phyloP scores from a whole-genome alignment of 1,140 invertebrate genomes.

The Drosophila rhopaloa region DNA sequence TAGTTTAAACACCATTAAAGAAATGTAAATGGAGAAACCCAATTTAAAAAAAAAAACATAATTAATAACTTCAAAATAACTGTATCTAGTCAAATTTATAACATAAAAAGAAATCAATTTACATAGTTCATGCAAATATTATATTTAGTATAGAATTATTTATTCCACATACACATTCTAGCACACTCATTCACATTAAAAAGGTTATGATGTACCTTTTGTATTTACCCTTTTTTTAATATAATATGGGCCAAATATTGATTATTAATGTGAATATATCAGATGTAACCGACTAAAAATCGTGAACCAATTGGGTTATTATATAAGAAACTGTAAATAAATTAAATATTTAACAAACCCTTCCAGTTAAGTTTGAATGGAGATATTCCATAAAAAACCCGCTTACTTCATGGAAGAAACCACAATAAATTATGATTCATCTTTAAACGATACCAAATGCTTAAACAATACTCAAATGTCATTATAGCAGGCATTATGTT shows the following conservation, averaged over 20 bases:
- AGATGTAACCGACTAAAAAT: neutral
- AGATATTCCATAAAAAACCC: neutral
- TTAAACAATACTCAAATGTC: slow-evolving; percentile 30
- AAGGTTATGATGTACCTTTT: neutral
- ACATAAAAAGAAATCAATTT: slow-evolving; percentile 9
- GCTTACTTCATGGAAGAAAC: slow-evolving; percentile 6
- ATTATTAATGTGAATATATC: slow-evolving; percentile 1
- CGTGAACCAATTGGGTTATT: neutral
- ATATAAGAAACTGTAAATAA: slow-evolving; percentile 13
- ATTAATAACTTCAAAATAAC: slow-evolving; percentile 7
- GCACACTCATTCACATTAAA: neutral
- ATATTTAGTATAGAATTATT: neutral
- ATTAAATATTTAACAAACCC: neutral
- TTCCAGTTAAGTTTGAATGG: slow-evolving; percentile 20
- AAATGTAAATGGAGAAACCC: slow-evolving; percentile 2
- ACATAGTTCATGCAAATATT: slow-evolving; percentile 1
- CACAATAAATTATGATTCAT: neutral
- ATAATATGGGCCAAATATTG: slow-evolving; percentile 1
- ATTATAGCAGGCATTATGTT: slow-evolving; percentile 14
- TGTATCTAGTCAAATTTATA: slow-evolving; percentile 56
- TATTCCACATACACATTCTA: neutral
- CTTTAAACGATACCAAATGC: slow-evolving; percentile 12
- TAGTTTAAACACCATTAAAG: neutral
- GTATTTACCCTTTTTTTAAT: neutral
- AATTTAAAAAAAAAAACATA: slow-evolving; percentile 3